Evolutionary conservation across 2,797 vertebrate species (phyloP).

Genomic region (Platyrinchus mystaceus): DNA sequence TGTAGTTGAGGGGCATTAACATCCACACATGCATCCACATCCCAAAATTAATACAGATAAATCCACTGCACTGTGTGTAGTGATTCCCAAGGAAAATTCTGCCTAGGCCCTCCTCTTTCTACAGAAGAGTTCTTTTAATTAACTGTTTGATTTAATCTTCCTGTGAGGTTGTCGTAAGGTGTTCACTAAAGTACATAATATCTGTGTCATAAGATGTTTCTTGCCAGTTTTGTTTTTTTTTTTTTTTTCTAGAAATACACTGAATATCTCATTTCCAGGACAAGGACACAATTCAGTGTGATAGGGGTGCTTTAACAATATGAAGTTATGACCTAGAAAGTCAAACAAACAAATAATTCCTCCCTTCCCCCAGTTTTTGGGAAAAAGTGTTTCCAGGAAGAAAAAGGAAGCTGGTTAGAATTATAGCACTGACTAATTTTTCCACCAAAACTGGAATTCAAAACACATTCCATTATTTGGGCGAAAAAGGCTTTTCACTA

Average conservation of each 20-base stretch:
- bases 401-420: not conserved
- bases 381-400: not conserved
- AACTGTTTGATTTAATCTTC: not conserved
- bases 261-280: not conserved
- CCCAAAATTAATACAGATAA: not conserved
- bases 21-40: not conserved
- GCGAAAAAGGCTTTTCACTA: not conserved
- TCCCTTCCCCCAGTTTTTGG: rapidly evolving
- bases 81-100: not conserved
- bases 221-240: not conserved
- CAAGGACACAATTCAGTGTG: not conserved
- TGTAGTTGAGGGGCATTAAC: not conserved
- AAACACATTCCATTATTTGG: not conserved
- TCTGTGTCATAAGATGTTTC: not conserved
- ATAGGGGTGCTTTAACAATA: not conserved
- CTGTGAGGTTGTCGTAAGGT: not conserved
- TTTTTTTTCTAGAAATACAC: not conserved
- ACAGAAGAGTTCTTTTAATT: not conserved
- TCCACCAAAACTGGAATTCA: not conserved
- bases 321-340: not conserved
- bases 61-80: not conserved
- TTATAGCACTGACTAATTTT: not conserved
- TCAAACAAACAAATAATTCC: not conserved
- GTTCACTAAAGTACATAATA: not conserved
- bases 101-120: not conserved